Percentiles rank a stretch among this genome's conserved stretches.
Conservation (phyloP, 2,888 invertebrate species). For the Drosophila villosipedis region DNA sequence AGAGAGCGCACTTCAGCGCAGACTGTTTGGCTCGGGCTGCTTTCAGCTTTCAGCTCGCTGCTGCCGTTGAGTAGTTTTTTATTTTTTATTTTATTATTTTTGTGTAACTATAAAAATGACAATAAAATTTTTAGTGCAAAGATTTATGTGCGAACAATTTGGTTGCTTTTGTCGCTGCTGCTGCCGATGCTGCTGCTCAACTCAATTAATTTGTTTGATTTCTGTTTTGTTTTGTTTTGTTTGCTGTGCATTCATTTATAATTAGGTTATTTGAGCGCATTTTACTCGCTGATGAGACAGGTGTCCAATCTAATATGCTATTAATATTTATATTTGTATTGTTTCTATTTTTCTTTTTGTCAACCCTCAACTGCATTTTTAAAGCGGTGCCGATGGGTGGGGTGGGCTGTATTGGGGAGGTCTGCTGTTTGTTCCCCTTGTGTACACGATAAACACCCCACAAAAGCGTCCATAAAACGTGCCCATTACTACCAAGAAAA, state of each 20-base stretch:
- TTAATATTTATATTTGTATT: slow-evolving; percentile 46
- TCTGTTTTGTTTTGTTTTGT: slow-evolving; percentile 35
- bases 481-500: slow-evolving; percentile 83
- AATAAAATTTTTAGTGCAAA: slow-evolving; percentile 82
- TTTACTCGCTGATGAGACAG: slow-evolving; percentile 35
- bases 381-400: neutral
- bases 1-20: slow-evolving; percentile 46
- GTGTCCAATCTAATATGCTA: slow-evolving; percentile 68
- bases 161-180: slow-evolving; percentile 30
- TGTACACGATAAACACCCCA: slow-evolving; percentile 83
- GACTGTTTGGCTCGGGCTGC: slow-evolving; percentile 66
- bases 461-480: slow-evolving; percentile 83
- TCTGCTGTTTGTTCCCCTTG: slow-evolving; percentile 20
- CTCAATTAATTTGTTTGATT: slow-evolving; percentile 57
- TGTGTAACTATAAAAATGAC: slow-evolving; percentile 77
- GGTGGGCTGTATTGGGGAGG: neutral
- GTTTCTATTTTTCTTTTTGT: slow-evolving; percentile 10
- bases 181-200: neutral
- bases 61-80: slow-evolving; percentile 48
- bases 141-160: slow-evolving; percentile 84
- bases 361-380: slow-evolving; percentile 52
- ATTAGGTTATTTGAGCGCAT: slow-evolving; percentile 6
- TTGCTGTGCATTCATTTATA: slow-evolving; percentile 10
- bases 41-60: slow-evolving; percentile 3
- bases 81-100: slow-evolving; percentile 39